phyloP scores from a whole-genome alignment of 1,140 invertebrate species.

The Sitobion miscanthi region DNA sequence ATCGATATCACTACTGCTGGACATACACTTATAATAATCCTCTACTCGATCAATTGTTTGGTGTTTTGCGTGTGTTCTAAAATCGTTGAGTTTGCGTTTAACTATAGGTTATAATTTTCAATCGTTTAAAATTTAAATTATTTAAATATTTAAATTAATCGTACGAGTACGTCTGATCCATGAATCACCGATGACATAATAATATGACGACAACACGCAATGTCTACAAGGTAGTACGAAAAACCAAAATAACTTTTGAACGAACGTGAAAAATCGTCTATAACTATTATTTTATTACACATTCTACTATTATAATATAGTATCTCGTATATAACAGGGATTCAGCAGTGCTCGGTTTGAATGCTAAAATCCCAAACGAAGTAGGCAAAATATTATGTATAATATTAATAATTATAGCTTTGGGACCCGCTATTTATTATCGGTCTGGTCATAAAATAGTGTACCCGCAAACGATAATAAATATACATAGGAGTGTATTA shows the following conservation, averaged over 20 bases:
- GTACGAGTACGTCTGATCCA: background rate
- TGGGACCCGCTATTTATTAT: background rate
- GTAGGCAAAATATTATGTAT: background rate
- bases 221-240: background rate
- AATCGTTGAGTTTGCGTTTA: no score
- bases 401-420: background rate
- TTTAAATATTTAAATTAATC: background rate
- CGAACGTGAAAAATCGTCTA: no score
- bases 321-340: background rate
- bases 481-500: background rate
- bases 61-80: no score
- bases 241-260: no score
- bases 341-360: background rate
- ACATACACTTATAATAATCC: no score
- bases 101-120: no score
- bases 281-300: no score
- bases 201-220: background rate
- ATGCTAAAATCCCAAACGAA: background rate
- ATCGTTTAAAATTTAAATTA: no score
- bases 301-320: no score
- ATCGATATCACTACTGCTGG: no score
- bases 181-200: background rate
- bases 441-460: background rate
- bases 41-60: no score
- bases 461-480: background rate